phyloP scores from a whole-genome alignment of 2,888 invertebrate species.

The Salticus scenicus region DNA sequence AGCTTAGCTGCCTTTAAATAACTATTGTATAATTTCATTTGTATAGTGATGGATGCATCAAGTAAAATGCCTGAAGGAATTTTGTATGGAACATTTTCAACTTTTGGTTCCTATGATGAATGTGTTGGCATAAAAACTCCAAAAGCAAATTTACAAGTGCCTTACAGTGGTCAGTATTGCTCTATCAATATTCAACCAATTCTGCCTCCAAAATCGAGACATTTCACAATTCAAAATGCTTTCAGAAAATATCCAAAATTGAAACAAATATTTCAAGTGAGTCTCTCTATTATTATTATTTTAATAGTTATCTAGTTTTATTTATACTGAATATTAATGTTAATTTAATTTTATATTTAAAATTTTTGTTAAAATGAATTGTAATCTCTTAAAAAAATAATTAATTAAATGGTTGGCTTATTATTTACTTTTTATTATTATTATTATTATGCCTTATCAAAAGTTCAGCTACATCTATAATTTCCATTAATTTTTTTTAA shows the following conservation, averaged over 20 bases:
- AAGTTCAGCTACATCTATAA: no score
- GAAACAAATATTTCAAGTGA: constrained; percentile 49
- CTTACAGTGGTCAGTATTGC: constrained; percentile 61
- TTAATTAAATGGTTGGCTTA: no score
- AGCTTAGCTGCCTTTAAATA: no score
- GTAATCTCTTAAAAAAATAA: neutral
- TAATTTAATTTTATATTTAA: neutral
- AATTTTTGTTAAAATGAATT: neutral
- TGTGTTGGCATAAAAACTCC: constrained; percentile 57
- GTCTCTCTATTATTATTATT: neutral
- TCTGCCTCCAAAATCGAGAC: constrained; percentile 54
- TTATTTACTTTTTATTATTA: no score
- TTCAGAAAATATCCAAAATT: constrained; percentile 63
- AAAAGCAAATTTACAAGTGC: constrained; percentile 25
- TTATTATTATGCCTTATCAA: no score
- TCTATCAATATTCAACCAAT: constrained; percentile 60
- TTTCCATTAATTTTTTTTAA: no score
- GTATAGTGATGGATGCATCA: constrained; percentile 67
- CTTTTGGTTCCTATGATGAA: constrained; percentile 67
- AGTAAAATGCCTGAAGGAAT: constrained; percentile 68
- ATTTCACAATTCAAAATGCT: constrained; percentile 65
- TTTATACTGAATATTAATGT: neutral
- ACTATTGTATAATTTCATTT: no score
- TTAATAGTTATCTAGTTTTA: neutral
- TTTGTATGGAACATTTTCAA: constrained; percentile 62